Base-by-base conservation (phyloP, 1,140 invertebrate genomes). In the Euwallacea similis region DNA sequence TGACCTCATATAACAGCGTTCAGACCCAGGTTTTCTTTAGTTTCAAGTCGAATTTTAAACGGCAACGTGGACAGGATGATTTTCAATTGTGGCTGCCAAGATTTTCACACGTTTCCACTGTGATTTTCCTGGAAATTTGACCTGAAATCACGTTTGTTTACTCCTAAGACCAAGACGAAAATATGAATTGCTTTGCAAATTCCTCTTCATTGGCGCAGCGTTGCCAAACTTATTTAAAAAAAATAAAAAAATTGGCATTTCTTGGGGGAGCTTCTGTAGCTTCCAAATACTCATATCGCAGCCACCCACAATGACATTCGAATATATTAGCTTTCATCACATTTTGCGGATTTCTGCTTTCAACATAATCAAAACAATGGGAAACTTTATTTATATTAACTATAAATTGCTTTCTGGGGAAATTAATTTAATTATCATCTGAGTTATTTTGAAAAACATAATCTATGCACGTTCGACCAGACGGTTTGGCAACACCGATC, bases 161-260 rank as follows among this genome's bases (percentile, higher is more conserved):
- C 61, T 64, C 58, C 67, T 4, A 61, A 67, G 43, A 9, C 42
- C 50, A 62, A 69, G 55, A 62, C 47, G 67, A 69, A 61, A 69
- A 69, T 62, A 69, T 69, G 58, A 62, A 47, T 62, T 47, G 67
- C 43, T 54, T 69, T 43, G 67, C 67, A 43, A 69, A 69, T 69
- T 69, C 67, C 67, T 69, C 42, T 42, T 42, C 44, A 54, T 41
- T 10, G 8, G 33, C 15, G 33, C 67, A n/a, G 9, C 47, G 67
- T 69, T 69, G 67, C 41, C 67, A 21, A 47, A 53, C 44, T 42
- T 42, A 50, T 10, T 50, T 0, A 0, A 4, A 11, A 50, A 50
- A 11, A 13, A 50, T 13, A 2, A 13, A 10, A 7, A 10, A 50
- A 50, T 33, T 33, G 46, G 46, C 46, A 10, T 2, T 10, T 11